These are phyloP conservation scores for Ochlodes sylvanus DNA, from an alignment of 2,888 invertebrate genomes.

Conservation along the genomic window DNA sequence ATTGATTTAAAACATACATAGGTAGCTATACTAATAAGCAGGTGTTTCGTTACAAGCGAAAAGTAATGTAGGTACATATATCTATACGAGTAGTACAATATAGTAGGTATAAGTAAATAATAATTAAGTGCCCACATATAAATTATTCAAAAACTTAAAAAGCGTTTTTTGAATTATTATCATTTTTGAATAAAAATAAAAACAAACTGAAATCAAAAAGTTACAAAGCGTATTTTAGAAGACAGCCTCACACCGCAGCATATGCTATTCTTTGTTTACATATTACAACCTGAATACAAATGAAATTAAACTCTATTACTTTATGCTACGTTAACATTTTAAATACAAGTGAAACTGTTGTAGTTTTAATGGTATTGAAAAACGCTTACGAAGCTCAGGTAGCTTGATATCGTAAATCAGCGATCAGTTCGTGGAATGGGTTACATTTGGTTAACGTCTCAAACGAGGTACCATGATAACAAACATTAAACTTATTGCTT, in stretches of 20 bases:
- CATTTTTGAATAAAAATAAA: too few relatives aligned
- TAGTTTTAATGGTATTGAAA: constrained; percentile 45
- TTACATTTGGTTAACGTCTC: constrained; percentile 57
- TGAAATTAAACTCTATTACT: constrained; percentile 21
- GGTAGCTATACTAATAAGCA: too few relatives aligned
- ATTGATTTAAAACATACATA: too few relatives aligned
- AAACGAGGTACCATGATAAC: constrained; percentile 36
- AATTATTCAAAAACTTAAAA: too few relatives aligned
- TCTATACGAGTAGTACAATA: too few relatives aligned
- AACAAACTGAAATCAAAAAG: too few relatives aligned
- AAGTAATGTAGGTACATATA: too few relatives aligned
- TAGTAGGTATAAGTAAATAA: too few relatives aligned
- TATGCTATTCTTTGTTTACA: constrained; percentile 43
- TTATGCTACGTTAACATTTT: constrained; percentile 35
- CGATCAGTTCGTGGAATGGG: constrained; percentile 51
- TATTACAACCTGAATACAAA: constrained; percentile 27
- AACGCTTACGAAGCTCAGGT: constrained; percentile 47
- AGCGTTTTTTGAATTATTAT: too few relatives aligned
- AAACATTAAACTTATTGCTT: constrained; percentile 19
- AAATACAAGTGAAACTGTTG: constrained; percentile 24
- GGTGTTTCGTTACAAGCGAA: too few relatives aligned
- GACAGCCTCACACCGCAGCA: constrained; percentile 51
- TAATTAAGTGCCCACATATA: too few relatives aligned
- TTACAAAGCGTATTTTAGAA: constrained; percentile 54
- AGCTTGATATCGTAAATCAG: constrained; percentile 56